Conservation (phyloP, 2,113 vertebrate species). For the Vombatus ursinus region DNA sequence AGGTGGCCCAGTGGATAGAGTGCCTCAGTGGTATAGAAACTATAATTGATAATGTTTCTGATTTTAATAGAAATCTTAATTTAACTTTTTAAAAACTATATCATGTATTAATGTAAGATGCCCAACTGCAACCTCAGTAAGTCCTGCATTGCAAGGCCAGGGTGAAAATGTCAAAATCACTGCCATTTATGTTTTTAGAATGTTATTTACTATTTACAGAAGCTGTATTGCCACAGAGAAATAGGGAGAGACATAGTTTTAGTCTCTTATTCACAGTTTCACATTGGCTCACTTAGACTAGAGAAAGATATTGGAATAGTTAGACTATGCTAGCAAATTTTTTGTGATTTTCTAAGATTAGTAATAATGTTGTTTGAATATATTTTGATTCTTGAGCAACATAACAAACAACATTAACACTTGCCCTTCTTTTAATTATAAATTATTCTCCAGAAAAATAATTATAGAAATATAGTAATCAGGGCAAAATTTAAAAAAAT, state of each 20-base stretch:
- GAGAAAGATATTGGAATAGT: neutral
- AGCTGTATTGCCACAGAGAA: neutral
- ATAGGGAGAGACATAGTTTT: neutral
- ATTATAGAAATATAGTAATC: neutral
- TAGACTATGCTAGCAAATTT: neutral
- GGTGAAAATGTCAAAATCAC: neutral
- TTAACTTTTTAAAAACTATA: neutral
- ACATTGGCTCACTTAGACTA: neutral
- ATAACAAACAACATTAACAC: neutral
- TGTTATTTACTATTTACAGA: neutral
- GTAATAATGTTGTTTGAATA: conserved; percentile 22
- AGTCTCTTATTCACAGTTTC: conserved; percentile 8
- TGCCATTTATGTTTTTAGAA: neutral
- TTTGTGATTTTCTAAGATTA: conserved; percentile 21
- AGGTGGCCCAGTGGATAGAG: too few species aligned
- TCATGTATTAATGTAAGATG: neutral
- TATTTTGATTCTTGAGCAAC: conserved; percentile 21
- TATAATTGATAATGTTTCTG: neutral
- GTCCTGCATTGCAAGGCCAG: neutral
- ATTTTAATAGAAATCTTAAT: neutral
- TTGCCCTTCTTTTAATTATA: conserved; percentile 19
- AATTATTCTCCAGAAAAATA: conserved; percentile 46
- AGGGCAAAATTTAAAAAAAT: conserved; percentile 57
- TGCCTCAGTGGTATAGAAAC: neutral
- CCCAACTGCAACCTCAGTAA: neutral